phyloP scores from a whole-genome alignment of 1,140 invertebrate genomes.

The Portunus trituberculatus region DNA sequence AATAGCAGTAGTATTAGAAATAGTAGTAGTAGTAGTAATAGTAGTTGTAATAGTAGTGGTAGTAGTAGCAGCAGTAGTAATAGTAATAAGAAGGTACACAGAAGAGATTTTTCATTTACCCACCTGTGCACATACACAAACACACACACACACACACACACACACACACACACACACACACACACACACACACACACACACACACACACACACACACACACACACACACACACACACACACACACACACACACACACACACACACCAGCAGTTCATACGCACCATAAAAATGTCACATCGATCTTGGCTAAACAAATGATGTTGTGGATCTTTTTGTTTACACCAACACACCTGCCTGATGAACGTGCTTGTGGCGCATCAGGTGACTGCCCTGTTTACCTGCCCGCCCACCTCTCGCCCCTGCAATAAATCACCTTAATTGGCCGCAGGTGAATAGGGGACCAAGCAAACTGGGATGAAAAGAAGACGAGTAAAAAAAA shows the following conservation, averaged over 20 bases:
- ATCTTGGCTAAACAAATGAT: background rate
- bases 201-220: slow-evolving; percentile 48
- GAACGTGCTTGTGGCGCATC: background rate
- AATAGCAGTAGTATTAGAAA: no score
- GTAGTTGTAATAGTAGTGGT: no score
- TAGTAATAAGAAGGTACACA: no score
- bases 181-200: slow-evolving; percentile 50
- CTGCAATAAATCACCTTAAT: background rate
- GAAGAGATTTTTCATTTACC: background rate
- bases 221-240: slow-evolving; percentile 52
- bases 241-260: slow-evolving; percentile 2
- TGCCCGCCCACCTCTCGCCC: background rate
- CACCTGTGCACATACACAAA: background rate
- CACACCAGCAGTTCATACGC: background rate
- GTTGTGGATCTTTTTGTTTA: background rate
- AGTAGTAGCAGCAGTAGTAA: no score
- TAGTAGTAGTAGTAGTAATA: no score
- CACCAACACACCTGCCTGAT: background rate
- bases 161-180: slow-evolving; percentile 46
- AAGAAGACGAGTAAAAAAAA: background rate
- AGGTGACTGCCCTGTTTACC: background rate
- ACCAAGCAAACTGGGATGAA: background rate
- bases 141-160: slow-evolving; percentile 36
- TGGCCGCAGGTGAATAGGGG: slow-evolving; percentile 4
- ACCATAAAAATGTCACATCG: background rate